These are phyloP conservation scores for Pan paniscus DNA, from an alignment of 2,113 vertebrate genomes.

Conservation along the genomic window DNA sequence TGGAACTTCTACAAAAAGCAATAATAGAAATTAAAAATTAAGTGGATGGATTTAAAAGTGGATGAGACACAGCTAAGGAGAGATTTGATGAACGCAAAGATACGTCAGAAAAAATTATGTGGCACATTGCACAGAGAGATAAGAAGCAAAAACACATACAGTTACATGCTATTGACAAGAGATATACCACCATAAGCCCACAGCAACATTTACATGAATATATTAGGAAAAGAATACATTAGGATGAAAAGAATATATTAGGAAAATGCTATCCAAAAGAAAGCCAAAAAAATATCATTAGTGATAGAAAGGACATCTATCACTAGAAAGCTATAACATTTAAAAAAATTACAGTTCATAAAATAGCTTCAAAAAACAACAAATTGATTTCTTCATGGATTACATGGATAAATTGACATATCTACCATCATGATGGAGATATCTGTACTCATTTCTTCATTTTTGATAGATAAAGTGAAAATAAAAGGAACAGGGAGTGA, in stretches of 20 bases:
- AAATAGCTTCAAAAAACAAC: background rate
- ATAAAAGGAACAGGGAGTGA: background rate
- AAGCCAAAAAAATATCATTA: background rate
- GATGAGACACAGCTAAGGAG: background rate
- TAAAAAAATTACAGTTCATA: background rate
- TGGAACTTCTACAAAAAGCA: background rate
- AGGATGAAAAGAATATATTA: no score
- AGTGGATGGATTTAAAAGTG: background rate
- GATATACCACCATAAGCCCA: background rate
- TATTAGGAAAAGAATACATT: no score
- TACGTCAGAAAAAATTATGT: background rate
- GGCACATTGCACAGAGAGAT: background rate
- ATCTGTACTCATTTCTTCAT: background rate
- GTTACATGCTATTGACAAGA: background rate
- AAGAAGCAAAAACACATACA: background rate
- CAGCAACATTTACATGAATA: background rate
- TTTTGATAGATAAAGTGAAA: background rate
- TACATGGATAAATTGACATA: background rate
- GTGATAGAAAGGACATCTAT: background rate
- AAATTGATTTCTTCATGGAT: background rate
- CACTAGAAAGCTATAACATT: background rate
- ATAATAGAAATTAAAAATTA: background rate
- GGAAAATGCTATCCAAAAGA: background rate
- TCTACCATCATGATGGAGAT: background rate
- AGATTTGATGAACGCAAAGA: background rate